Evolutionary conservation across 2,888 invertebrate species (phyloP).

Genomic region (Drosophila multiciliata): DNA sequence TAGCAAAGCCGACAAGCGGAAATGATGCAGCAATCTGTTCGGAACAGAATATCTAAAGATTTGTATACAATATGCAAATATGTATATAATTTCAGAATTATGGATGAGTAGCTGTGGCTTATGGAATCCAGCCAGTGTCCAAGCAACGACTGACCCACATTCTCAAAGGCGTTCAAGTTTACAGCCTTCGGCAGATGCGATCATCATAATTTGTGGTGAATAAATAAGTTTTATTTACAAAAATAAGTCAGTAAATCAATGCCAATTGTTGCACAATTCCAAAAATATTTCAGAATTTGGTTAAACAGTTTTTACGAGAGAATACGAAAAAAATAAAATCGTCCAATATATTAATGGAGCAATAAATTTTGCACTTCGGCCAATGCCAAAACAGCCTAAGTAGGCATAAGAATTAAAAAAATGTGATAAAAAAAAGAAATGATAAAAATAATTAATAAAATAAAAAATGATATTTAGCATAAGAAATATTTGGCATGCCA

Average conservation of each 20-base stretch:
- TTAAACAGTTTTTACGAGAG: conserved; percentile 36
- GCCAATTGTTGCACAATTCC: conserved; percentile 74
- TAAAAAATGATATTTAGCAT: conserved; percentile 29
- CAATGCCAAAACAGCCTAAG: conserved; percentile 39
- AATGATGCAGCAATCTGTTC: conserved; percentile 53
- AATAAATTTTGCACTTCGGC: conserved; percentile 66
- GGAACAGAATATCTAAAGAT: not conserved
- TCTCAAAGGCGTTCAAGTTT: conserved; percentile 62
- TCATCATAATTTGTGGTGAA: conserved; percentile 17
- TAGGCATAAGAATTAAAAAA: conserved; percentile 22
- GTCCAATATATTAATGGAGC: conserved; percentile 37
- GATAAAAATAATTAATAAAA: conserved; percentile 27
- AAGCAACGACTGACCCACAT: conserved; percentile 55
- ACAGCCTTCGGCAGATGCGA: conserved; percentile 61
- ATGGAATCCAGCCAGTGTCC: not conserved
- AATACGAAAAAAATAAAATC: conserved; percentile 13
- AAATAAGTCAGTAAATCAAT: conserved; percentile 32
- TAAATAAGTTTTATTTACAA: conserved; percentile 42
- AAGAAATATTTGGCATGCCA: conserved; percentile 55
- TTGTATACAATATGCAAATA: conserved; percentile 23
- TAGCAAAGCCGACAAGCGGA: conserved; percentile 52
- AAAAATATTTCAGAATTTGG: conserved; percentile 41
- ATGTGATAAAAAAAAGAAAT: conserved; percentile 10
- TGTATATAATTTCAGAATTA: conserved; percentile 2
- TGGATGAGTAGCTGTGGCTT: not conserved